phyloP scores from a whole-genome alignment of 2,113 vertebrate genomes.

The Orycteropus afer region DNA sequence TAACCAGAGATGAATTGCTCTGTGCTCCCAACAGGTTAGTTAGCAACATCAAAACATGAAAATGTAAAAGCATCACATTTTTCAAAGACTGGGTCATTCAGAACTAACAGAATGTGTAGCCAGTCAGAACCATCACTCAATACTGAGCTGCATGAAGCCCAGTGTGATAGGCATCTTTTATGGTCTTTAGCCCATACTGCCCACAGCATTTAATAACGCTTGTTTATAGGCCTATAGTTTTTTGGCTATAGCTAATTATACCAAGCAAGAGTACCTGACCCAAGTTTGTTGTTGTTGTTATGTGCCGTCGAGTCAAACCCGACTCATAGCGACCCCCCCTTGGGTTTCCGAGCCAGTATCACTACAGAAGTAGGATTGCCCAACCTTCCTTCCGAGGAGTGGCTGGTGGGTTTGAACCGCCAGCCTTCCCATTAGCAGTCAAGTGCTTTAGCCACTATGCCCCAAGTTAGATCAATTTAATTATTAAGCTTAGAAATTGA shows the following conservation, averaged over 20 bases:
- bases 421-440: no score
- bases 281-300: no score
- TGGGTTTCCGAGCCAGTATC: no score
- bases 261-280: not conserved
- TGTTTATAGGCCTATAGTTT: not conserved
- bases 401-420: no score
- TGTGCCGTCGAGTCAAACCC: no score
- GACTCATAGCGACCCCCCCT: no score
- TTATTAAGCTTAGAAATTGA: constrained; percentile 20
- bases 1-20: not conserved
- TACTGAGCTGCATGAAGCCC: not conserved
- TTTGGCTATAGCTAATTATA: not conserved
- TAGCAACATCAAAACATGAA: constrained; percentile 17
- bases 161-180: not conserved
- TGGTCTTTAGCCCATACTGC: not conserved
- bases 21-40: not conserved
- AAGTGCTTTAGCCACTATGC: no score
- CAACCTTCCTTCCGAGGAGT: no score
- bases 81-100: not conserved
- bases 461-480: not conserved
- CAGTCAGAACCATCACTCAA: not conserved
- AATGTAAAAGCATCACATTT: not conserved
- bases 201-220: not conserved
- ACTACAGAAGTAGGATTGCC: no score
- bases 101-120: not conserved